Percentiles rank a stretch among this genome's conserved stretches.
phyloP scores from a whole-genome alignment of 2,113 vertebrate species.

The Platanista minor region DNA sequence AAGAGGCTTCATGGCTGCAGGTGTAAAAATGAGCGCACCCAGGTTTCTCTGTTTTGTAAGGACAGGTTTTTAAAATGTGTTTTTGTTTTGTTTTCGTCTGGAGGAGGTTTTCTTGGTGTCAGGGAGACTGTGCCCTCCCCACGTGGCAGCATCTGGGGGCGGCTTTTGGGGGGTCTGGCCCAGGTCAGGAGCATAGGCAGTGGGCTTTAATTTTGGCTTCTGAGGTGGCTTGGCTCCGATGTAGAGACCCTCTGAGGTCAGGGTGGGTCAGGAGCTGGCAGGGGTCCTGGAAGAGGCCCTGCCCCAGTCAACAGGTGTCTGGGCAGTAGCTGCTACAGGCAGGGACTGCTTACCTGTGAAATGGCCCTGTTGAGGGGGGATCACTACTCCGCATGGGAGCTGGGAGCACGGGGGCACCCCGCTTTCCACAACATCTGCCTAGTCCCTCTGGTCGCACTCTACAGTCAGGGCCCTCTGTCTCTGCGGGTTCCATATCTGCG shows the following conservation, averaged over 20 bases:
- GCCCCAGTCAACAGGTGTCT: background rate
- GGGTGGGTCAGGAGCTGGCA: accelerated
- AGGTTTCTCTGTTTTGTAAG: background rate
- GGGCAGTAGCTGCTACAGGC: background rate
- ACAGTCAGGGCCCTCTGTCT: background rate
- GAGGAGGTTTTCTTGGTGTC: background rate
- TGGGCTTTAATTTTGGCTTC: background rate
- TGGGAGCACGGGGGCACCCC: background rate
- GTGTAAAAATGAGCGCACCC: accelerated
- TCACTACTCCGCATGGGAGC: background rate
- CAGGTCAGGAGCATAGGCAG: background rate
- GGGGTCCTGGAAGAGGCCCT: background rate
- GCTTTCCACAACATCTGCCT: accelerated
- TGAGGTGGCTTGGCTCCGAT: background rate
- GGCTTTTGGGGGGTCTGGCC: background rate
- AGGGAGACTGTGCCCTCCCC: background rate
- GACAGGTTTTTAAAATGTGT: accelerated
- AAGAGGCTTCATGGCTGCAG: accelerated
- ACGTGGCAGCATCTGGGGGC: accelerated
- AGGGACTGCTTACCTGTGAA: background rate
- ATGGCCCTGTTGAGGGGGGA: background rate
- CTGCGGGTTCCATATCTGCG: background rate
- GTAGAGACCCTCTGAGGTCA: background rate
- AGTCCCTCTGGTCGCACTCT: background rate
- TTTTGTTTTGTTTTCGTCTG: background rate